These are phyloP conservation scores for Rhipidura dahli DNA, from an alignment of 2,113 vertebrate genomes.

Conservation along the genomic window DNA sequence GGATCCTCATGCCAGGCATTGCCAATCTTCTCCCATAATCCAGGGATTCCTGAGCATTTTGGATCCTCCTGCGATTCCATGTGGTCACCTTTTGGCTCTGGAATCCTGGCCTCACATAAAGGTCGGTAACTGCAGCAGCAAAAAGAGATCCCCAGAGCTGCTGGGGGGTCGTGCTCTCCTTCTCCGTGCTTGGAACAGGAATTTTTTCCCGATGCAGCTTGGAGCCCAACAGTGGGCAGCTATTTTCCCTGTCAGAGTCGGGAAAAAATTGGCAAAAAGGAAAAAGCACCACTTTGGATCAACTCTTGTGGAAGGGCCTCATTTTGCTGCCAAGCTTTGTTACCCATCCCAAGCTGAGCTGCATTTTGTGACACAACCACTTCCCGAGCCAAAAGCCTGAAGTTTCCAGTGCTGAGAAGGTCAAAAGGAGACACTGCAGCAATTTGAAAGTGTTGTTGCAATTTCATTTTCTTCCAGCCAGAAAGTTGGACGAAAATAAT, in stretches of 20 bases:
- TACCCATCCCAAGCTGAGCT: background rate
- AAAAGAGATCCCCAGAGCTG: background rate
- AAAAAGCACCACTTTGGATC: background rate
- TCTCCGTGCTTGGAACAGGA: background rate
- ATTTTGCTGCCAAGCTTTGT: background rate
- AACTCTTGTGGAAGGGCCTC: background rate
- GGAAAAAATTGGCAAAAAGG: background rate
- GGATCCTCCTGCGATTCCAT: background rate
- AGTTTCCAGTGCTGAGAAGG: background rate
- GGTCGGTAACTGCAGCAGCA: background rate
- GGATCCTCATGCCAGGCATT: background rate
- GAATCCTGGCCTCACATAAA: background rate
- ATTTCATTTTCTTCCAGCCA: background rate
- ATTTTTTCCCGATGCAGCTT: background rate
- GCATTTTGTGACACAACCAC: background rate
- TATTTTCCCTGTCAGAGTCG: background rate
- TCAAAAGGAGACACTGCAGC: background rate
- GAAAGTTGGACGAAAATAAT: background rate
- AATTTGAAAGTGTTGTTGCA: background rate
- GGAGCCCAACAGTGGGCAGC: background rate
- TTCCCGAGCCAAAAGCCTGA: background rate
- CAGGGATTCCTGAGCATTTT: background rate
- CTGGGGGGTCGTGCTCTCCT: fast-evolving
- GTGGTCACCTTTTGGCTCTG: background rate
- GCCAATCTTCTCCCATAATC: background rate